These are phyloP conservation scores for Sclerodermus sp. DNA, from an alignment of 2,888 invertebrate genomes.

Conservation along the genomic window DNA sequence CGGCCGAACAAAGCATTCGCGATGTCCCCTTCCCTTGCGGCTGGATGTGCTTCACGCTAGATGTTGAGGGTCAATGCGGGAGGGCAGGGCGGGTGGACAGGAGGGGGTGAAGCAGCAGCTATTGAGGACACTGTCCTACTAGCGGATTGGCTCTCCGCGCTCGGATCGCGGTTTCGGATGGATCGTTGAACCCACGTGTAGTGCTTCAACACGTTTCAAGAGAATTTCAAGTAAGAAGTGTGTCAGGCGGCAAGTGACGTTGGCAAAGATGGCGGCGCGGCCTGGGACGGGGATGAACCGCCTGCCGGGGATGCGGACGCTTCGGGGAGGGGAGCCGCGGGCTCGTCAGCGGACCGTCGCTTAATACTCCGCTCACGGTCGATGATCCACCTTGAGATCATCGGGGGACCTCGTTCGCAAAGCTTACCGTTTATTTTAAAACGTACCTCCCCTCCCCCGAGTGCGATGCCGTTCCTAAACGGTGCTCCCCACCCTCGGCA, in stretches of 20 bases:
- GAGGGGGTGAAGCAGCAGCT: not conserved
- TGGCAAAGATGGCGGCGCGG: slow-evolving; percentile 2
- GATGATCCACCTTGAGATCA: slow-evolving; percentile 27
- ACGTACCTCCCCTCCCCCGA: too few relatives aligned
- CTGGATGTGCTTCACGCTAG: not conserved
- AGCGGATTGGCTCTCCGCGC: slow-evolving; percentile 15
- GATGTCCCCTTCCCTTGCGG: not conserved
- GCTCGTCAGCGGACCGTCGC: slow-evolving; percentile 1
- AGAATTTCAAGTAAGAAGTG: slow-evolving; percentile 24
- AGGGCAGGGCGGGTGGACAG: not conserved
- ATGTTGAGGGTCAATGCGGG: not conserved
- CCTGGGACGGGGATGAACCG: too few relatives aligned
- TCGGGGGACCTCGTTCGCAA: slow-evolving; percentile 20
- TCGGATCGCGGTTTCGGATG: slow-evolving; percentile 25
- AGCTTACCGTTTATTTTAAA: slow-evolving; percentile 17
- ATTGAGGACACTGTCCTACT: slow-evolving; percentile 31
- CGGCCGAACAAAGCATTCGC: too few relatives aligned
- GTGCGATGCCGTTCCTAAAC: too few relatives aligned
- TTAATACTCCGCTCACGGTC: slow-evolving; percentile 24
- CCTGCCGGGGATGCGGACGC: too few relatives aligned
- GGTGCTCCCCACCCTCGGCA: too few relatives aligned
- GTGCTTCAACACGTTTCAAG: slow-evolving; percentile 21
- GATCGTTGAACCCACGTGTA: slow-evolving; percentile 27
- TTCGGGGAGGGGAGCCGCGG: slow-evolving; percentile 1
- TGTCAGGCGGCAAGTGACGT: slow-evolving; percentile 24